A percentile compares a stretch with the other conserved stretches of the same genome.
Evolutionary conservation across 1,140 invertebrate species (phyloP).

Genomic region (Drosophila lowei): DNA sequence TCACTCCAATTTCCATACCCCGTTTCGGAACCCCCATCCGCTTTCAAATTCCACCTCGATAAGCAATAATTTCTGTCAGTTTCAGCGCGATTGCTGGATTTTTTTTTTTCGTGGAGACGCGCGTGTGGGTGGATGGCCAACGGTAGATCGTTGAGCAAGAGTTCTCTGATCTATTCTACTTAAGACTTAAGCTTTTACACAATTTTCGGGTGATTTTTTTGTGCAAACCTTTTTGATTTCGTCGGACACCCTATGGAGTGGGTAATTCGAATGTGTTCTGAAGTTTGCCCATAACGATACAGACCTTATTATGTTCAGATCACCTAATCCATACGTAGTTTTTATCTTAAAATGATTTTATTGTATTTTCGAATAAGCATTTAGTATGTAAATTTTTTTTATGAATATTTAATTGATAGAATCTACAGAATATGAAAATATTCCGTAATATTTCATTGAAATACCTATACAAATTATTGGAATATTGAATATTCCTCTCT

Average conservation of each 20-base stretch:
- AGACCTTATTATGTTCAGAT: too few species aligned
- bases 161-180: slow-evolving; percentile 22
- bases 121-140: slow-evolving; percentile 32
- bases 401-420: background rate
- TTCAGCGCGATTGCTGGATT: slow-evolving; percentile 4
- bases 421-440: too few species aligned
- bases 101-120: slow-evolving; percentile 2
- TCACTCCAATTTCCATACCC: background rate
- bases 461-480: too few species aligned
- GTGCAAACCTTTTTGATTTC: too few species aligned
- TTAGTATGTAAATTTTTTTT: too few species aligned
- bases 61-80: slow-evolving; percentile 31
- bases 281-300: too few species aligned
- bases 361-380: background rate
- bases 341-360: background rate
- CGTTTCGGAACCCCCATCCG: too few species aligned
- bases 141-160: background rate
- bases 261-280: too few species aligned
- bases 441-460: too few species aligned
- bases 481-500: too few species aligned
- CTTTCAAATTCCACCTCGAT: slow-evolving; percentile 13
- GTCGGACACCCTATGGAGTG: too few species aligned
- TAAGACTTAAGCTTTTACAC: background rate
- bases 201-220: too few species aligned
- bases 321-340: background rate